phyloP scores from a whole-genome alignment of 2,797 vertebrate species.

The Siniperca scherzeri region DNA sequence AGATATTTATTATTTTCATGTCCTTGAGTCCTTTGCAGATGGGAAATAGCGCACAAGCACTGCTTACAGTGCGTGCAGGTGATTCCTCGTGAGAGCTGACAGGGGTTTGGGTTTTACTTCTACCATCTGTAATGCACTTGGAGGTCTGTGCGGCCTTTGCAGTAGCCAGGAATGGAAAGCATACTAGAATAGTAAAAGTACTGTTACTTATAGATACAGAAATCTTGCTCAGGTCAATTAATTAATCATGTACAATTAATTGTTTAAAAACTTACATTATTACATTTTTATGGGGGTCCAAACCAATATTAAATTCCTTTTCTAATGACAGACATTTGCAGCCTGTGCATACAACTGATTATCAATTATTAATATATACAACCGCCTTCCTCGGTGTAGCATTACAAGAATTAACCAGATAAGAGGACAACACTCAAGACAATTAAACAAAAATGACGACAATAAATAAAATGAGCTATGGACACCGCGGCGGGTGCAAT shows the following conservation, averaged over 20 bases:
- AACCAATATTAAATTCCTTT: no score
- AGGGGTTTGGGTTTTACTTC: constrained; percentile 18
- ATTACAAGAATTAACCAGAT: neutral
- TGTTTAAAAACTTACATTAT: no score
- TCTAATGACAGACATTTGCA: neutral
- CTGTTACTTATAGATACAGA: no score
- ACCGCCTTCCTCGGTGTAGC: neutral
- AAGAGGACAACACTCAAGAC: neutral
- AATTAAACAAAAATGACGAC: no score
- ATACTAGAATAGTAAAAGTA: no score
- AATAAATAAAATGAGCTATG: no score
- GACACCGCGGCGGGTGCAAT: neutral
- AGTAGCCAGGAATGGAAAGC: no score
- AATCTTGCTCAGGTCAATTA: no score
- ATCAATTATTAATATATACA: neutral
- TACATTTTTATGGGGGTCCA: no score
- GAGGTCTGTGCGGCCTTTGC: no score
- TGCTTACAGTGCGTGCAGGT: constrained; percentile 15
- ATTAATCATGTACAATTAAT: no score
- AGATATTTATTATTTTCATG: constrained; percentile 23
- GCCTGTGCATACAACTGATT: neutral
- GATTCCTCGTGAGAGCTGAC: constrained; percentile 39
- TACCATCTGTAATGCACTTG: constrained; percentile 15
- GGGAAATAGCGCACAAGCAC: constrained; percentile 15
- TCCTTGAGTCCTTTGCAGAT: constrained; percentile 24